Percentiles rank a stretch among this genome's conserved stretches.
These are phyloP conservation scores for Mercenaria mercenaria DNA, from an alignment of 1,140 invertebrate species.

Conservation along the genomic window DNA sequence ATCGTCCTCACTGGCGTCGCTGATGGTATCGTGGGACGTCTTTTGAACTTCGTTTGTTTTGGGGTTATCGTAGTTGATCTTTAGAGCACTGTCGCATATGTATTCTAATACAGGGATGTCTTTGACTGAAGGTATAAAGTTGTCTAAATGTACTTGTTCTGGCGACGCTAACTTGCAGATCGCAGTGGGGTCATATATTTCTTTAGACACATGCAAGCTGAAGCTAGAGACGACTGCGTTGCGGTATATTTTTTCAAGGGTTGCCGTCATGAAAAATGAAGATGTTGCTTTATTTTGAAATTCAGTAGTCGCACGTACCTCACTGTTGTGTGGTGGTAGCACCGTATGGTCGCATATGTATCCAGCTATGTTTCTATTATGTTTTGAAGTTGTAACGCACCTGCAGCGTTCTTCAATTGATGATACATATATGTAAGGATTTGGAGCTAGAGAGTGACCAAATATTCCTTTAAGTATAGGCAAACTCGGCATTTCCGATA, in stretches of 20 bases:
- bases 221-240: not conserved
- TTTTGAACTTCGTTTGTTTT: not conserved
- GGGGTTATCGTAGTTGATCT: not conserved
- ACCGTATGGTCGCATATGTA: not conserved
- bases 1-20: not conserved
- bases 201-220: not conserved
- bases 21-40: not conserved
- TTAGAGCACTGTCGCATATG: too few species aligned
- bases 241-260: not conserved
- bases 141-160: not conserved
- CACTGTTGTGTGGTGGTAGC: not conserved
- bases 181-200: not conserved
- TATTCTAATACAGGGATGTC: too few species aligned
- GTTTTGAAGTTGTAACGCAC: too few species aligned
- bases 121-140: too few species aligned
- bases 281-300: not conserved
- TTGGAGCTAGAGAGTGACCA: too few species aligned
- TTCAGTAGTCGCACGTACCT: not conserved
- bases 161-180: not conserved
- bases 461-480: too few species aligned
- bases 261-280: not conserved
- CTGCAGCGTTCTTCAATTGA: too few species aligned
- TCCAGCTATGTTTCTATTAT: not conserved
- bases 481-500: not conserved
- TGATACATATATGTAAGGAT: too few species aligned